Conservation (phyloP, 2,797 vertebrate genomes). For the Silurus aristotelis region DNA sequence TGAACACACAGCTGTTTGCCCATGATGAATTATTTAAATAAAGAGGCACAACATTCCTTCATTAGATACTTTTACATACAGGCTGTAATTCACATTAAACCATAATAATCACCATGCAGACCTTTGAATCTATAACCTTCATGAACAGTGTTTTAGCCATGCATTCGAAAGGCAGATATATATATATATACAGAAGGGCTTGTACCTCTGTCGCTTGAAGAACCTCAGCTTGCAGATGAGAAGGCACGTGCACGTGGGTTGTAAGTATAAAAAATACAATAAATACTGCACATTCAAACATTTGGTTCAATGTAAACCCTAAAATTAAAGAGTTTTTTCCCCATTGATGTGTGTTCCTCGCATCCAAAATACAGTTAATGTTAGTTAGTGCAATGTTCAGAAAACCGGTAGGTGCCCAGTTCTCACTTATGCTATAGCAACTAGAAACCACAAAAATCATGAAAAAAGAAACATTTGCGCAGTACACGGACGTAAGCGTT, state of each 20-base stretch:
- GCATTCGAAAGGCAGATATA: too few species aligned
- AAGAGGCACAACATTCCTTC: neutral
- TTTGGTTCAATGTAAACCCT: too few species aligned
- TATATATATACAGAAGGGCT: too few species aligned
- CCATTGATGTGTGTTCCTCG: too few species aligned
- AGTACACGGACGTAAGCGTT: too few species aligned
- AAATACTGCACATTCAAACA: too few species aligned
- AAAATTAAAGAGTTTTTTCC: too few species aligned
- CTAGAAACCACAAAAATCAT: neutral
- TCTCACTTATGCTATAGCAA: neutral
- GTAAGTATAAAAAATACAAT: too few species aligned
- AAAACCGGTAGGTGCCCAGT: neutral
- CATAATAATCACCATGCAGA: neutral
- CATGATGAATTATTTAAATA: neutral
- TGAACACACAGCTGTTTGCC: conserved; percentile 1
- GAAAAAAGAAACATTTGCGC: too few species aligned
- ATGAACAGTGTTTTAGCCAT: neutral
- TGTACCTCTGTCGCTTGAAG: too few species aligned
- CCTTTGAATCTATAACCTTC: too few species aligned
- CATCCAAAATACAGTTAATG: neutral
- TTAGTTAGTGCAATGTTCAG: neutral
- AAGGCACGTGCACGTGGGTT: too few species aligned
- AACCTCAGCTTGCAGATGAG: neutral
- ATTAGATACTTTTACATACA: neutral
- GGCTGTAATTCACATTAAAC: neutral